Conservation (phyloP, 1,140 invertebrate species). For the Drosophila oshimai region DNA sequence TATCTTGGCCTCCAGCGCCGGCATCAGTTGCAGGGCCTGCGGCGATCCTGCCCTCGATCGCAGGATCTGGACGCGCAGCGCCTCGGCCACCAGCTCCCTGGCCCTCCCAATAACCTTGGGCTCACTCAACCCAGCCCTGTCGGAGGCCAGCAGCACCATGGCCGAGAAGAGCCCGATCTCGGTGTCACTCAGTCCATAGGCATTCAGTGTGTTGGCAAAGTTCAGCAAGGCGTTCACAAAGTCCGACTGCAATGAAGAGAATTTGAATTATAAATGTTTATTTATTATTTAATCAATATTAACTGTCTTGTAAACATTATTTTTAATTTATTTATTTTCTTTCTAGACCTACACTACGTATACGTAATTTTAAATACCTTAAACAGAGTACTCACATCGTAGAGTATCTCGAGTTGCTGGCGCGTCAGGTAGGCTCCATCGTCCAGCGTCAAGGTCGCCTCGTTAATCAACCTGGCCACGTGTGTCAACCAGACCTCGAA, state of each 20-base stretch:
- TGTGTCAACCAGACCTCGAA: slow-evolving; percentile 98
- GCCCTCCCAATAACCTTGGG: slow-evolving; percentile 91
- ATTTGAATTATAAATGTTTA: neutral
- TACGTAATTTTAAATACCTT: neutral
- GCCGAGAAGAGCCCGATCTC: slow-evolving; percentile 96
- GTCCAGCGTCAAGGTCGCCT: slow-evolving; percentile 93
- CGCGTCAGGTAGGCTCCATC: slow-evolving; percentile 94
- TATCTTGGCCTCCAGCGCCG: slow-evolving; percentile 88
- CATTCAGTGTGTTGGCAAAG: slow-evolving; percentile 91
- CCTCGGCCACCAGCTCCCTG: slow-evolving; percentile 93
- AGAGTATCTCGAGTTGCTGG: slow-evolving; percentile 94
- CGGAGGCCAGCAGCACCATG: slow-evolving; percentile 91
- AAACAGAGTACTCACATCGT: slow-evolving; percentile 93
- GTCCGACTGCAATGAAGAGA: slow-evolving; percentile 84
- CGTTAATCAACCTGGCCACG: slow-evolving; percentile 91
- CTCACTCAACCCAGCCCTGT: slow-evolving; percentile 91
- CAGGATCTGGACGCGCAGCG: slow-evolving; percentile 83
- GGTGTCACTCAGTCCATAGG: slow-evolving; percentile 91
- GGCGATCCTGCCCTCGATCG: slow-evolving; percentile 68
- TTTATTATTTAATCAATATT: too few relatives aligned
- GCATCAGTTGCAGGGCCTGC: slow-evolving; percentile 85
- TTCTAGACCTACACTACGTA: neutral
- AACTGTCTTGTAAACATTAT: too few relatives aligned
- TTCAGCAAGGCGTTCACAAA: slow-evolving; percentile 90
- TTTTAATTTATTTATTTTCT: too few relatives aligned